phyloP scores from a whole-genome alignment of 1,140 invertebrate genomes.

The Parasteatoda tepidariorum region DNA sequence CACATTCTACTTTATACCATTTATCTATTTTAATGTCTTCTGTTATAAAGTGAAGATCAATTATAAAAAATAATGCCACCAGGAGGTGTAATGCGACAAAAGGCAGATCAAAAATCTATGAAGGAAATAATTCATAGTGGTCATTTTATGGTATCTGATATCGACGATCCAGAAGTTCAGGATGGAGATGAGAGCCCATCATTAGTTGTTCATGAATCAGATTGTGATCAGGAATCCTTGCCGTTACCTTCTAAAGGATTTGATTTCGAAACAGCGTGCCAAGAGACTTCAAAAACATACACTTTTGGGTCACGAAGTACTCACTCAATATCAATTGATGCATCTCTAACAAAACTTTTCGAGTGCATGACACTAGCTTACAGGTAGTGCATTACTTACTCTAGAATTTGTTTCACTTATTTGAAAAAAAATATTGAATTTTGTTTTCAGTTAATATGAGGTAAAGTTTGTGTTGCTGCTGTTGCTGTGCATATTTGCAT shows the following conservation, averaged over 20 bases:
- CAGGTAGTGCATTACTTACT: conserved; percentile 76
- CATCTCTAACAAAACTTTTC: conserved; percentile 93
- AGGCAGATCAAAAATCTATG: conserved; percentile 41
- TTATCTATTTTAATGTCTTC: neutral
- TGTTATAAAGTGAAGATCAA: neutral
- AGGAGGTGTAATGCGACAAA: conserved; percentile 41
- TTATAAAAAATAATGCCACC: conserved; percentile 22
- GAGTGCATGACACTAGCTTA: conserved; percentile 97
- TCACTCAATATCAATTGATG: conserved; percentile 85
- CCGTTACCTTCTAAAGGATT: conserved; percentile 63
- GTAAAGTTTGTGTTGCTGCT: no score
- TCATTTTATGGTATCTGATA: conserved; percentile 97
- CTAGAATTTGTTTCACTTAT: neutral
- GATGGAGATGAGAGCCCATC: conserved; percentile 85
- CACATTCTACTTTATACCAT: neutral
- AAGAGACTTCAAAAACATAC: conserved; percentile 70
- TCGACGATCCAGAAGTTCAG: conserved; percentile 88
- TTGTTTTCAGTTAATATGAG: no score
- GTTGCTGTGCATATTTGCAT: no score
- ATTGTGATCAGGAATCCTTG: conserved; percentile 60
- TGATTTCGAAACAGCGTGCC: conserved; percentile 69
- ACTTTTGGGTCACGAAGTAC: conserved; percentile 66
- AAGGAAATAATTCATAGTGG: conserved; percentile 92
- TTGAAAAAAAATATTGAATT: neutral
- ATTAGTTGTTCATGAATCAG: conserved; percentile 73